Conservation (phyloP, 2,113 vertebrate species). For the Dipodomys ordii region DNA sequence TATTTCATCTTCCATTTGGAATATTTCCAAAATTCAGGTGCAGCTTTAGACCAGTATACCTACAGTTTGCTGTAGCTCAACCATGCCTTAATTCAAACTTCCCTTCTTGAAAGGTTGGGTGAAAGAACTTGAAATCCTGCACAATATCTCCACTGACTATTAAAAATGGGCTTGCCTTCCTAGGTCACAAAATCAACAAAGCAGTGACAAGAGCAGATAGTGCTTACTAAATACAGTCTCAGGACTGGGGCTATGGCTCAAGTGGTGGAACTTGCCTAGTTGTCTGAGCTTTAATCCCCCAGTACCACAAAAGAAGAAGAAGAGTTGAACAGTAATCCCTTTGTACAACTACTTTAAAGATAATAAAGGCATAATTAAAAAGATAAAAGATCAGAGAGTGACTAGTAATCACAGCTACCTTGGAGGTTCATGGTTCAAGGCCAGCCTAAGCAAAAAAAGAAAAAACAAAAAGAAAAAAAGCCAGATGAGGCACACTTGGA, state of each 20-base stretch:
- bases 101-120: neutral
- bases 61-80: neutral
- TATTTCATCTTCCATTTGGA: neutral
- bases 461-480: too few species aligned
- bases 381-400: too few species aligned
- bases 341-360: too few species aligned
- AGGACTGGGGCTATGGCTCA: too few species aligned
- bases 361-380: too few species aligned
- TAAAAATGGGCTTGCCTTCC: slow-evolving; percentile 38
- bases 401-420: too few species aligned
- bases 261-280: neutral
- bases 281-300: too few species aligned
- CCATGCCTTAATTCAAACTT: neutral
- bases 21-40: neutral
- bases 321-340: too few species aligned
- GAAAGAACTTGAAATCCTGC: neutral
- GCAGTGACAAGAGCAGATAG: neutral
- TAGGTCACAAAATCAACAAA: neutral
- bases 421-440: too few species aligned
- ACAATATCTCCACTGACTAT: neutral
- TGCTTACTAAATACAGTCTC: neutral
- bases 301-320: too few species aligned
- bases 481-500: too few species aligned
- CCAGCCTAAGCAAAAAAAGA: too few species aligned
- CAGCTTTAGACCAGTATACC: neutral